Percentiles rank a stretch among this genome's conserved stretches.
Evolutionary conservation across 2,113 vertebrate species (phyloP).

Genomic region (Scomber colias): DNA sequence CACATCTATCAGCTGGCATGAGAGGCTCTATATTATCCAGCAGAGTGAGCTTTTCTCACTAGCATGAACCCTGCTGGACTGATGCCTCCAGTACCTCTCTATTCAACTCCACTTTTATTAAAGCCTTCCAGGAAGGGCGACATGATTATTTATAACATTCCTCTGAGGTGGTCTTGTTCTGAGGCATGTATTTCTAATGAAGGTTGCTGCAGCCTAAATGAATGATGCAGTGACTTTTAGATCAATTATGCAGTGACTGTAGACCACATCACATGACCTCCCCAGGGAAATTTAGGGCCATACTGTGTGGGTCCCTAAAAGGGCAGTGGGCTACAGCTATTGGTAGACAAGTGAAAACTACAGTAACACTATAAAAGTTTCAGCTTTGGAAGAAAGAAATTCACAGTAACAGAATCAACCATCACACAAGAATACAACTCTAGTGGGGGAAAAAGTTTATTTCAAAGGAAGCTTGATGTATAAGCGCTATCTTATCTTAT

Average conservation of each 20-base stretch:
- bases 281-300: not conserved
- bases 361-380: no score
- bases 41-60: not conserved
- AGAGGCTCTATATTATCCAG: not conserved
- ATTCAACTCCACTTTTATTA: conserved; percentile 31
- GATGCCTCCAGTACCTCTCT: not conserved
- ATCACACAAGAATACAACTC: no score
- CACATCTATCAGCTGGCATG: not conserved
- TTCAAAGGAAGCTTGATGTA: no score
- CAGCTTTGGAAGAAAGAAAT: no score
- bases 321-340: not conserved
- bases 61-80: not conserved
- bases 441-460: no score
- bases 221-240: conserved; percentile 12
- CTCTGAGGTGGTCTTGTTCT: not conserved
- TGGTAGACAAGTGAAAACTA: not conserved
- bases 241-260: conserved; percentile 16
- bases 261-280: conserved; percentile 14
- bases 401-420: no score
- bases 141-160: conserved; percentile 27
- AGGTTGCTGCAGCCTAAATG: conserved; percentile 7
- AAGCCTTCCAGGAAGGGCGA: conserved; percentile 5
- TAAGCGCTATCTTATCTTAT: no score
- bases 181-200: conserved; percentile 32
- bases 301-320: not conserved